Evolutionary conservation across 1,140 invertebrate species (phyloP).

Genomic region (Theocolax elegans): DNA sequence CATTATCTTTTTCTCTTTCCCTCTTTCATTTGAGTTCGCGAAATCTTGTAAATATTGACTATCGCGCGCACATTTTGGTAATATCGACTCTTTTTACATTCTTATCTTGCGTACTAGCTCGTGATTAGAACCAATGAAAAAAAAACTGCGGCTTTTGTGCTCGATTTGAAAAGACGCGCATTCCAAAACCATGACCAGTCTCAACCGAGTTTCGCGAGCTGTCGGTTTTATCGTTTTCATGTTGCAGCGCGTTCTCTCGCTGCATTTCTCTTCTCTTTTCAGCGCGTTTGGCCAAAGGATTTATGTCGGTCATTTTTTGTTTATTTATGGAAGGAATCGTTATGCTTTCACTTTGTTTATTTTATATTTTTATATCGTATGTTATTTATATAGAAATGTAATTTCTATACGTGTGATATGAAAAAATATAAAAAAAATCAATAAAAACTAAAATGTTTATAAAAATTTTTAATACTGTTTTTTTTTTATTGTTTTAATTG

Average conservation of each 20-base stretch:
- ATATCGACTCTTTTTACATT: not conserved
- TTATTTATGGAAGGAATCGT: too few species aligned
- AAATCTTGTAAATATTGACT: slow-evolving; percentile 4
- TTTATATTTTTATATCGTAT: too few species aligned
- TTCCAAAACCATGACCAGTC: not conserved
- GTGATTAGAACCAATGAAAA: not conserved
- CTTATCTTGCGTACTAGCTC: not conserved
- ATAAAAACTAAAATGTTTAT: too few species aligned
- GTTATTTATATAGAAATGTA: too few species aligned
- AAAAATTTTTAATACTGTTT: too few species aligned
- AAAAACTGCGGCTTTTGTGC: not conserved
- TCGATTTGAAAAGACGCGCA: not conserved
- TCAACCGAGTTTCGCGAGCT: not conserved
- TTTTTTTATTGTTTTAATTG: too few species aligned
- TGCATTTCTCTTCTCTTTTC: too few species aligned
- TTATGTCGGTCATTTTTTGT: not conserved
- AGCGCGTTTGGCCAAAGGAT: too few species aligned
- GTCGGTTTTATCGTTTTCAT: not conserved
- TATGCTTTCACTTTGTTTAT: not conserved
- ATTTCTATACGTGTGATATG: too few species aligned
- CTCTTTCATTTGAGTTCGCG: not conserved
- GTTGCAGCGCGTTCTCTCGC: not conserved
- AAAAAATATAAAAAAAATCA: too few species aligned
- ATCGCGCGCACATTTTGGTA: not conserved
- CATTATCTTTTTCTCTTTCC: not conserved